Evolutionary conservation across 2,797 vertebrate genomes (phyloP).

Genomic region (Danio aesculapii): DNA sequence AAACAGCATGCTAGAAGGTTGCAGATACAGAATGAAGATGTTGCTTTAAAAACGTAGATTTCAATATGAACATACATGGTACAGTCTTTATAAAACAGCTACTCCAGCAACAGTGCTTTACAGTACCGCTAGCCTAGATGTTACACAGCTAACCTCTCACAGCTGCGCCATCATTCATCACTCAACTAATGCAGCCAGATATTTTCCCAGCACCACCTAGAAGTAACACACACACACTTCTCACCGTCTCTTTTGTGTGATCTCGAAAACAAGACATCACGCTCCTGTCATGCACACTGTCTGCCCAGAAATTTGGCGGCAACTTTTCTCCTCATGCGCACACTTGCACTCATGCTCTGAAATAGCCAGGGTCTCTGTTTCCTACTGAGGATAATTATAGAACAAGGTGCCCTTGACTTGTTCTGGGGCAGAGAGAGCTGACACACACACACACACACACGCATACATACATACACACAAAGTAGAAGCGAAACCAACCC

Average conservation of each 20-base stretch:
- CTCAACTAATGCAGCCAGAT: constrained; percentile 27
- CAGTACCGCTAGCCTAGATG: background rate
- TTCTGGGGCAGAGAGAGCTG: constrained; percentile 26
- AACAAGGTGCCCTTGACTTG: constrained; percentile 59
- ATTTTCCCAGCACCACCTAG: constrained; percentile 27
- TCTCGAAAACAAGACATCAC: constrained; percentile 39
- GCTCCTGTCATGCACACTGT: constrained; percentile 34
- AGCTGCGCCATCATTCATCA: constrained; percentile 31
- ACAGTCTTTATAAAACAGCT: background rate
- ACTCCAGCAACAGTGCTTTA: background rate
- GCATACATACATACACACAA: constrained; percentile 15
- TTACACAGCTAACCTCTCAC: constrained; percentile 5
- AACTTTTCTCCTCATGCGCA: constrained; percentile 20
- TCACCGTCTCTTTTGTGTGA: constrained; percentile 44
- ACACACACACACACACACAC: constrained; percentile 21
- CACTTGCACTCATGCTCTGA: constrained; percentile 1
- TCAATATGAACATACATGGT: background rate
- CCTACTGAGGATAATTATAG: constrained; percentile 50
- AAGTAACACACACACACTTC: constrained; percentile 29
- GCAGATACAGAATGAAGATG: background rate
- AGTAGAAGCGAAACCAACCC: constrained; percentile 5
- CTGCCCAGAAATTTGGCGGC: constrained; percentile 34
- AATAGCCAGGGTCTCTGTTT: constrained; percentile 46
- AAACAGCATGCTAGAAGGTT: background rate
- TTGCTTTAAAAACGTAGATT: background rate